These are phyloP conservation scores for Danaus chrysippus DNA, from an alignment of 2,888 invertebrate genomes.

Conservation along the genomic window DNA sequence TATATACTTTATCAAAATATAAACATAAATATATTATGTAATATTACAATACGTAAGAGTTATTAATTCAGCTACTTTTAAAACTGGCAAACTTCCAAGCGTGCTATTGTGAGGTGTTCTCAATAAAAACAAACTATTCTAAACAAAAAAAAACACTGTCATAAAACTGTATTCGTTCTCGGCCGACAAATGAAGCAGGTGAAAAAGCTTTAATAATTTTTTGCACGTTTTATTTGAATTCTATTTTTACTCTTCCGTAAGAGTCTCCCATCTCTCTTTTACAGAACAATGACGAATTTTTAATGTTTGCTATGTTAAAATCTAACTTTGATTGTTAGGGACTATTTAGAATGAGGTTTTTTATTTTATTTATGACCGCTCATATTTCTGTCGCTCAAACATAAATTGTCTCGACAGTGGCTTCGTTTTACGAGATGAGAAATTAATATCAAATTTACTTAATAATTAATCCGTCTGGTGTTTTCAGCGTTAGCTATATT, in stretches of 20 bases:
- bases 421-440: conserved; percentile 1
- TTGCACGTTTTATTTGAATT: too few relatives aligned
- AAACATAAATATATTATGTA: not conserved
- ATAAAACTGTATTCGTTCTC: not conserved
- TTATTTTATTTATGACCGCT: not conserved
- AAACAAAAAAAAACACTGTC: not conserved
- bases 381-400: not conserved
- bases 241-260: too few relatives aligned
- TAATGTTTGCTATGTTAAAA: too few relatives aligned
- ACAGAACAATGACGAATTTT: too few relatives aligned
- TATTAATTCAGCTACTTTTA: not conserved
- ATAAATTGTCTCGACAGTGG: not conserved
- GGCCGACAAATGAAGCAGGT: too few relatives aligned
- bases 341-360: too few relatives aligned
- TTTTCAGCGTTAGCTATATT: too few relatives aligned
- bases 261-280: too few relatives aligned
- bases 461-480: too few relatives aligned
- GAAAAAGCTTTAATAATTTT: too few relatives aligned
- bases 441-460: not conserved
- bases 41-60: not conserved
- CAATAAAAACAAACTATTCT: conserved; percentile 4
- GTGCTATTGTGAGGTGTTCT: not conserved
- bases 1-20: too few relatives aligned
- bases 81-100: not conserved
- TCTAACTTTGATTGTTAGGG: too few relatives aligned